Conservation (phyloP, 2,888 invertebrate genomes). For the Drosophila nigricruria region DNA sequence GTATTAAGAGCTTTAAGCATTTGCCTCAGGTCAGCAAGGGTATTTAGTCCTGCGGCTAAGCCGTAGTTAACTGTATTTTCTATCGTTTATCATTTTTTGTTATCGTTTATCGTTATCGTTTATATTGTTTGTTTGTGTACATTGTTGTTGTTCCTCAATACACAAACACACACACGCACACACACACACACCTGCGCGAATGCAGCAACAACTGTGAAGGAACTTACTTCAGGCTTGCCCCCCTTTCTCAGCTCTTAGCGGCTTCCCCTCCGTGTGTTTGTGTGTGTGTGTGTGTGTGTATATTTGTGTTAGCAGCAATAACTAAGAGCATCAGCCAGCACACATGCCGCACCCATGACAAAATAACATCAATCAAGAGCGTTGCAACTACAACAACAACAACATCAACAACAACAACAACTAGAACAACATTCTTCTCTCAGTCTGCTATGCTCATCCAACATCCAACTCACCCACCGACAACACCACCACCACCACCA, state of each 20-base stretch:
- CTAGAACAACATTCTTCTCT: slow-evolving; percentile 54
- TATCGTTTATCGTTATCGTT: slow-evolving; percentile 25
- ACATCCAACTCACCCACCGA: slow-evolving; percentile 30
- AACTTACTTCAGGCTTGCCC: neutral
- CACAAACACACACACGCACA: slow-evolving; percentile 6
- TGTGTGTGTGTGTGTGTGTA: slow-evolving; percentile 3
- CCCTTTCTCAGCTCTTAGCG: neutral
- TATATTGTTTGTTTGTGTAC: slow-evolving; percentile 26
- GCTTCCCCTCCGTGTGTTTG: neutral
- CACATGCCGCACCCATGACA: slow-evolving; percentile 17
- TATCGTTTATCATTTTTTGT: neutral
- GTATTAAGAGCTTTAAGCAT: neutral
- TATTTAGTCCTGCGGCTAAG: slow-evolving; percentile 3
- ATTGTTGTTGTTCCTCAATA: slow-evolving; percentile 43
- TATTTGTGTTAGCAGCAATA: slow-evolving; percentile 7
- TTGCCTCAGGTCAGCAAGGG: neutral
- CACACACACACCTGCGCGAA: neutral
- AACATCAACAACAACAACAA: slow-evolving; percentile 30
- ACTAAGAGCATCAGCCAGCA: slow-evolving; percentile 14
- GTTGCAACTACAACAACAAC: slow-evolving; percentile 15
- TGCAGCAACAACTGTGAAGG: slow-evolving; percentile 17
- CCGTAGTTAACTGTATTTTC: slow-evolving; percentile 9
- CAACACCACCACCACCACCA: slow-evolving; percentile 8
- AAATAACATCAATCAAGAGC: slow-evolving; percentile 10
- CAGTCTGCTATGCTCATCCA: slow-evolving; percentile 65